These are phyloP conservation scores for Leptinotarsa undecemlineata DNA, from an alignment of 1,140 invertebrate species.

Conservation along the genomic window DNA sequence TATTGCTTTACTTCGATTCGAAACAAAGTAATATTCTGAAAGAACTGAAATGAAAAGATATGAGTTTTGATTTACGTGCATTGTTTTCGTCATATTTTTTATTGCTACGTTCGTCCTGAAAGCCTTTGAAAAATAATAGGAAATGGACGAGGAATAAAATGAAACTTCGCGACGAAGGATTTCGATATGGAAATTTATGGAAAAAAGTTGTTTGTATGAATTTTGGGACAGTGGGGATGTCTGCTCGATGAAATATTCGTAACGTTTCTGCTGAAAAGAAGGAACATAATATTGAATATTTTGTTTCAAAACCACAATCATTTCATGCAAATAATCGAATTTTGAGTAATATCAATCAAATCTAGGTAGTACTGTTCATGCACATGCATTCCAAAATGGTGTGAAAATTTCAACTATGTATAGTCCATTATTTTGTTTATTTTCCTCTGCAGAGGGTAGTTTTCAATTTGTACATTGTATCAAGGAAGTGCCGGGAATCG, in stretches of 20 bases:
- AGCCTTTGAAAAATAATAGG: background rate
- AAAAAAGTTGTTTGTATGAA: constrained; percentile 11
- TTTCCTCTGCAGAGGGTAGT: too few species aligned
- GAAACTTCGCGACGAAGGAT: background rate
- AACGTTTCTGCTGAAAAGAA: constrained; percentile 4
- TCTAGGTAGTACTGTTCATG: too few species aligned
- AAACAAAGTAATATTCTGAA: background rate
- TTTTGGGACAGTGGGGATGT: background rate
- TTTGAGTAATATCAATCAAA: too few species aligned
- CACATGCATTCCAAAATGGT: too few species aligned
- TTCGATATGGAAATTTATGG: constrained; percentile 9
- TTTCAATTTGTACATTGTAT: too few species aligned
- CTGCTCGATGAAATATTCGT: background rate
- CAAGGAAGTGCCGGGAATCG: too few species aligned
- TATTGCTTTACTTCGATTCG: constrained; percentile 20
- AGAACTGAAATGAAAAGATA: background rate
- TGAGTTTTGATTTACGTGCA: background rate
- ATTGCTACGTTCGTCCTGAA: background rate
- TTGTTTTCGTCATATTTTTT: background rate
- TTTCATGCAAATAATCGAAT: too few species aligned
- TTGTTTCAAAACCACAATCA: too few species aligned
- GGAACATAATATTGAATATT: constrained; percentile 2
- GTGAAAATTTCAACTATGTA: too few species aligned
- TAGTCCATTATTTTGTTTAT: too few species aligned
- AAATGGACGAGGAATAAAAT: background rate